Conservation (phyloP, 2,797 vertebrate genomes). For the Enteromius trimaculatus region DNA sequence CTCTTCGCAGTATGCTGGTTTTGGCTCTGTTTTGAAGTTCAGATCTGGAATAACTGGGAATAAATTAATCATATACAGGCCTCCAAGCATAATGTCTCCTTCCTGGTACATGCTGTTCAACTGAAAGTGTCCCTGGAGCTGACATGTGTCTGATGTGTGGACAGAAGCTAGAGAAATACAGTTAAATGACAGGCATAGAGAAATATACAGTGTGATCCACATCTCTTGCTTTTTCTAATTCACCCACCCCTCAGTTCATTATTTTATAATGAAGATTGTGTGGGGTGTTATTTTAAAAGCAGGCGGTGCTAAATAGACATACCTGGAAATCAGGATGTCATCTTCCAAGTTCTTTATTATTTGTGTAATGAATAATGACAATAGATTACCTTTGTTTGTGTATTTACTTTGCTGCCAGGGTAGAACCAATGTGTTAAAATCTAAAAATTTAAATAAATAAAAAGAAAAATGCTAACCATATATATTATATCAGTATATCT, state of each 20-base stretch:
- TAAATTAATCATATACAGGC: conserved; percentile 71
- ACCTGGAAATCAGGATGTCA: too few relatives aligned
- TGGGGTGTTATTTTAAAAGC: conserved; percentile 35
- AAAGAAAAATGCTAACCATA: too few relatives aligned
- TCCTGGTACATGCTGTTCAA: conserved; percentile 64
- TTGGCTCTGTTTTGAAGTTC: conserved; percentile 69
- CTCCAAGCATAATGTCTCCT: conserved; percentile 73
- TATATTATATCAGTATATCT: too few relatives aligned
- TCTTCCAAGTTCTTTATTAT: too few relatives aligned
- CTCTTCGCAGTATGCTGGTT: conserved; percentile 60
- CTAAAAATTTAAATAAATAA: too few relatives aligned
- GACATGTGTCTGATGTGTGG: conserved; percentile 37
- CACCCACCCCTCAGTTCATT: not conserved
- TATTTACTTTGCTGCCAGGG: too few relatives aligned
- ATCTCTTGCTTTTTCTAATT: conserved; percentile 48
- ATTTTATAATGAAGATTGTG: not conserved
- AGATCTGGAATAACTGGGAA: conserved; percentile 68
- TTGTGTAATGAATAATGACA: too few relatives aligned
- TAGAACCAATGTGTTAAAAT: too few relatives aligned
- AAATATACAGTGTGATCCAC: conserved; percentile 24
- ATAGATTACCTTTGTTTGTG: too few relatives aligned
- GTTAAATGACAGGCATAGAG: conserved; percentile 37
- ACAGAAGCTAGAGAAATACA: conserved; percentile 19
- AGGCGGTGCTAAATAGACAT: too few relatives aligned
- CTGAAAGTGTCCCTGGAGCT: conserved; percentile 49